Percentiles rank a stretch among this genome's conserved stretches.
phyloP scores from a whole-genome alignment of 1,140 invertebrate species.

The Paramacrobiotus metropolitanus region DNA sequence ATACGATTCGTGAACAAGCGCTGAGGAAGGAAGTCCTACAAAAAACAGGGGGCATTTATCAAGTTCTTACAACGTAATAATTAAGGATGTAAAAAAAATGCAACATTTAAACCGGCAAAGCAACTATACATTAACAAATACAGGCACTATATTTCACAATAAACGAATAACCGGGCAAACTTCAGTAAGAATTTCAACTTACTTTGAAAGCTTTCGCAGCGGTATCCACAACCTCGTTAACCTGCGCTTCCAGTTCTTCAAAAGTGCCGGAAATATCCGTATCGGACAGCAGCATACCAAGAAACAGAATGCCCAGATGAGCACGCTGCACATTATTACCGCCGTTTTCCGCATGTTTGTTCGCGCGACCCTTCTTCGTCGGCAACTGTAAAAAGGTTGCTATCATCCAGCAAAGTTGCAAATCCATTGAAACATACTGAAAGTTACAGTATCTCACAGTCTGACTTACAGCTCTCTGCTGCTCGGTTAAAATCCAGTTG shows the following conservation, averaged over 20 bases:
- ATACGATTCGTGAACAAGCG: neutral
- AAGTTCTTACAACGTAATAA: too few species aligned
- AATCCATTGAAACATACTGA: too few species aligned
- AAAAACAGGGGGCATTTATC: neutral
- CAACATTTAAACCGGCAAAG: neutral
- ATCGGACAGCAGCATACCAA: neutral
- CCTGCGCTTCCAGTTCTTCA: neutral
- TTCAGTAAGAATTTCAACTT: neutral
- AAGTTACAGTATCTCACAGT: too few species aligned
- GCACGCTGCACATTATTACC: neutral
- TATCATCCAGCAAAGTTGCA: too few species aligned
- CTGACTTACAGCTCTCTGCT: too few species aligned
- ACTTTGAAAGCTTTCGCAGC: neutral
- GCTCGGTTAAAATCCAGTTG: neutral
- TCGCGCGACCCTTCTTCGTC: too few species aligned
- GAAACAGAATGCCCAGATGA: neutral
- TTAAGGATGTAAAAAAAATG: too few species aligned
- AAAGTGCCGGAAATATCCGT: constrained; percentile 2
- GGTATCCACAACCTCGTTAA: neutral
- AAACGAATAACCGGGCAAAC: too few species aligned
- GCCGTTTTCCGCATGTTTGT: neutral
- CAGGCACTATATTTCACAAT: too few species aligned
- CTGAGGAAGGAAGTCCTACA: neutral
- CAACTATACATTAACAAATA: neutral
- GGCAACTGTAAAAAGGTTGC: too few species aligned